A percentile compares a stretch with the other conserved stretches of the same genome.
phyloP scores from a whole-genome alignment of 2,113 vertebrate genomes.

The Sylvia atricapilla region DNA sequence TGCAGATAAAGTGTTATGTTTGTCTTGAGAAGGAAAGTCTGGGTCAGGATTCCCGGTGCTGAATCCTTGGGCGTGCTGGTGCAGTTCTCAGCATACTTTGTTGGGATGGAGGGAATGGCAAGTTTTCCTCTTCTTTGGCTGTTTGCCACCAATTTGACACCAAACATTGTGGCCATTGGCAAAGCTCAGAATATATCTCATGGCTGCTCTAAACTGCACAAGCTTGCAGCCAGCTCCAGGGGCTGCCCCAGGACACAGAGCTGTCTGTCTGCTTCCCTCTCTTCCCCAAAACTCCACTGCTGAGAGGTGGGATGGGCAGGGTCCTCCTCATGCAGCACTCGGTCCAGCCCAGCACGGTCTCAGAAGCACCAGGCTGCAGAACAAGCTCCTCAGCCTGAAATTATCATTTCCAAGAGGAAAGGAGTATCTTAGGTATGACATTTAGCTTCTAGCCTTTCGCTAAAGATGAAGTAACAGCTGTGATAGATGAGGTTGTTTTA shows the following conservation, averaged over 20 bases:
- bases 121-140: neutral
- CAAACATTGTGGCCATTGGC: neutral
- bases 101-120: neutral
- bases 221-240: neutral
- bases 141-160: neutral
- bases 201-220: neutral
- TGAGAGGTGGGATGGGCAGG: neutral
- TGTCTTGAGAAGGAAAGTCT: neutral
- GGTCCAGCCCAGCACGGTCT: fast-evolving
- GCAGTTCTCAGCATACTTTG: neutral
- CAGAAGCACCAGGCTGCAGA: fast-evolving
- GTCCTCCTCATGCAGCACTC: fast-evolving
- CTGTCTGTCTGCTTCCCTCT: neutral
- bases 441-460: slow-evolving; percentile 3
- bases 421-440: neutral
- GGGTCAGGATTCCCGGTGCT: neutral
- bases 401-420: neutral
- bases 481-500: neutral
- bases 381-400: neutral
- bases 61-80: neutral
- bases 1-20: neutral
- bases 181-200: neutral
- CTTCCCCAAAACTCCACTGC: fast-evolving
- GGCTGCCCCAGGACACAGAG: neutral
- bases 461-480: neutral